Base-by-base conservation (phyloP, 1,140 invertebrate genomes). In the Propsilocerus akamusi region DNA sequence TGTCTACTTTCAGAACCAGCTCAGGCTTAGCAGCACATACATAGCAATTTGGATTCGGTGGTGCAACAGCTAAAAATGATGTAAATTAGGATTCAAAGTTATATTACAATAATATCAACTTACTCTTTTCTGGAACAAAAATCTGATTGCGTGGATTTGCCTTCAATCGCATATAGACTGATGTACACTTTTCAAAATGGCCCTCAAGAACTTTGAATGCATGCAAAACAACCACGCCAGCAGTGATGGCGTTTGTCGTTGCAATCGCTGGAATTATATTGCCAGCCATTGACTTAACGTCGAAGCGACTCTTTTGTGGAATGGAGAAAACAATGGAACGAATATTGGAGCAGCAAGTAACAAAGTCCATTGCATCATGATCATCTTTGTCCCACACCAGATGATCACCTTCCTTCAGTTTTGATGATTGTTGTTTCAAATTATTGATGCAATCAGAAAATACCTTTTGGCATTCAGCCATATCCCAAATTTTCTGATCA, bases 361-460 rank as follows among this genome's bases (percentile, higher is more conserved):
- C 94, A 72, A 99, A 99, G 67, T 98, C 83, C 87, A 99, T 91
- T 0, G 86, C 81, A 52, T 75, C 68, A 53, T 86, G 80, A 64
- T 98, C 92, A 70, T 99, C 96, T 67, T 99, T 99, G 64, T 99
- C 95, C 94, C 94, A 99, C 23, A 91, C 77, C 0, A 98, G 71
- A 58, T 81, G 80, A 57, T 86, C 81, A 25, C 72, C 76, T 7
- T 74, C 72, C 3, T 72, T 64, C 10, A 77, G 67, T 30, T 66
- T 62, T 26, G 72, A 63, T 24, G 85, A 68, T 28, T 76, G 71
- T 25, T 74, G 63, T 59, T 81, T 83, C 4, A 97, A 64, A 10
- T 69, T 71, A 24, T 72, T 72, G 11, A 94, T 65, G 55, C 83
- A 80, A 1, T 77, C 66, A 0, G 73, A 69, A 72, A 98, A 97